Base-by-base conservation (phyloP, 2,113 vertebrate genomes). In the rat (Rattus norvegicus) region DNA sequence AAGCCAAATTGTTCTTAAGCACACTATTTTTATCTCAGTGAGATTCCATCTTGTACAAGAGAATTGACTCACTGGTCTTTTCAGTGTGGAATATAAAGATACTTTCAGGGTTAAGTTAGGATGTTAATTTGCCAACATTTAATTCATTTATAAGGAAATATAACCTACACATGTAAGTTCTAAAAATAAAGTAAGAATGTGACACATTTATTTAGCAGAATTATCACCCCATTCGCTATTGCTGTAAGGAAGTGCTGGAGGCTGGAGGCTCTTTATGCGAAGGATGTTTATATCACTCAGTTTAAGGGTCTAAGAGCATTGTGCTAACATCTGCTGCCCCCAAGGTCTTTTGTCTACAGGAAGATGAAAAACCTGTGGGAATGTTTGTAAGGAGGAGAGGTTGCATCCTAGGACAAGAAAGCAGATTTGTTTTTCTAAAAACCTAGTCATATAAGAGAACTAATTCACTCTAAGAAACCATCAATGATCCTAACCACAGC, bases 1-100 rank as follows among this genome's bases (percentile, higher is more conserved):
- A 97, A 95, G 92, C 20, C 33, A 92, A 94, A 89, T 80, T 95
- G 91, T 94, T 97, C 95, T 89, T 75, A 94, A 95, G 59, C 61
- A 84, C 26, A 80, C 92, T 95, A 97, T 97, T 98, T 97, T 97
- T 97, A 97, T 96, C 95, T 95, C 77, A 90, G 77, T 87, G 92
- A 95, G 73, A 96, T 96, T 95, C 86, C 26, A 73, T 67, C 95
- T 90, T 93, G 69, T 92, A 65, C 7, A 88, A 93, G 86, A 88
- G 28, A 76, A 86, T 85, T 61, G 69, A 91, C 72, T 95, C 73
- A 94, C 19, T 95, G 67, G 81, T 89, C 81, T 97, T 91, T 87
- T 79, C 63, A 92, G 69, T 91, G 54, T 92, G 14, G 39, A 92
- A 96, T 95, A 89, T 39, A 47, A 93, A 88, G 69, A 33, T 89